Base-by-base conservation (phyloP, 2,797 vertebrate species). In the Dryobates pubescens region DNA sequence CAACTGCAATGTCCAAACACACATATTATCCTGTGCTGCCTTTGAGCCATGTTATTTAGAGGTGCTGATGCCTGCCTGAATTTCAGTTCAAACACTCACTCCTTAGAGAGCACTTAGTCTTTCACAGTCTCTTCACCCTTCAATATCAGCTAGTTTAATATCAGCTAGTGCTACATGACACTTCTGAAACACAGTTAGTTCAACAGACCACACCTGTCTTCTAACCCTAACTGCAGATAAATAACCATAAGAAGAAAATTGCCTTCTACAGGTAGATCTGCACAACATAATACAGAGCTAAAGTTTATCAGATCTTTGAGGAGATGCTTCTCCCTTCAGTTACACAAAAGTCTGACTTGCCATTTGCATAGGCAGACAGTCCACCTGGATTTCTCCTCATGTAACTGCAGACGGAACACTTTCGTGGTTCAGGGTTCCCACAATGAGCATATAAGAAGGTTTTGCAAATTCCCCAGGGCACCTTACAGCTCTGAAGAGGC, bases 331-430 rank as follows among this genome's bases (percentile, higher is more conserved):
- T 53, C n/a, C 47, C 43, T 72, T 85, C 17, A 45, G 32, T 36
- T 68, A 57, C 41, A 32, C 30, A 49, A 30, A 15, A 19, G 4
- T 68, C 43, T 87, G n/a, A 53, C n/a, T 16, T 26, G n/a, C 12
- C 24, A 13, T 62, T 30, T 56, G 24, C n/a, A 15, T 2, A 45
- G 34, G 41, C 30, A 22, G 14, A 57, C 0, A 0, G 57, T 32
- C 5, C 24, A 32, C 22, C 22, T 36, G 30, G 19, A 45, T 69
- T 86, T 81, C 67, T 86, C 19, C 56, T 57, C 49, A 8, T 0
- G 0, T 43, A 64, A 56, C 38, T 83, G 76, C 41, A 68, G 45
- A n/a, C 38, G 23, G 58, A 69, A 18, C 3, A 3, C 20, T 4
- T 80, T 62, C 17, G 10, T 14, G 30, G 24, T 8, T 65, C 45